Evolutionary conservation across 2,888 invertebrate genomes (phyloP).

Genomic region (Drosophila macrothrix): DNA sequence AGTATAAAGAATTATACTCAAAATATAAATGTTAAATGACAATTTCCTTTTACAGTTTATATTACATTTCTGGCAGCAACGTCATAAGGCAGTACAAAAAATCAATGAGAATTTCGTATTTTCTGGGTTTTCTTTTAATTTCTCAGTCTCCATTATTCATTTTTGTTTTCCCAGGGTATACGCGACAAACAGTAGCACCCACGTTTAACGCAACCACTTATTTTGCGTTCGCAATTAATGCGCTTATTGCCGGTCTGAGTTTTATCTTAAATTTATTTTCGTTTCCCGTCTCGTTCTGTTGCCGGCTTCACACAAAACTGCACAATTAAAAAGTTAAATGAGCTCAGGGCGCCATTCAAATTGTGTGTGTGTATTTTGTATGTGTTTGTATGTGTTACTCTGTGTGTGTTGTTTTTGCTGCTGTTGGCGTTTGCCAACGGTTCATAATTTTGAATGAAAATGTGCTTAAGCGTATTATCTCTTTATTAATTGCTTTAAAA

Average conservation of each 20-base stretch:
- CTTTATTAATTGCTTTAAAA: conserved; percentile 62
- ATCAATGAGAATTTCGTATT: neutral
- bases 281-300: conserved; percentile 46
- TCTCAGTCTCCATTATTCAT: neutral
- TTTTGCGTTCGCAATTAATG: conserved; percentile 62
- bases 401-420: conserved; percentile 1
- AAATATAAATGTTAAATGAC: neutral
- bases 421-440: conserved; percentile 20
- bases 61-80: neutral
- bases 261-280: conserved; percentile 67
- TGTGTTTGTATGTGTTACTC: neutral
- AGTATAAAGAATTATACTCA: no score
- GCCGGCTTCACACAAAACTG: conserved; percentile 62
- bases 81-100: neutral
- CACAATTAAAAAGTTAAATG: conserved; percentile 81
- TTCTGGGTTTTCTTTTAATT: neutral
- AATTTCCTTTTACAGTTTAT: neutral
- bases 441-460: conserved; percentile 56
- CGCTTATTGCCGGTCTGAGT: conserved; percentile 68
- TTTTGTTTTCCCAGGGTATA: conserved; percentile 14
- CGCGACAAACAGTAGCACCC: neutral
- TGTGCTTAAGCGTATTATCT: conserved; percentile 51
- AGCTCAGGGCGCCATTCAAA: conserved; percentile 61
- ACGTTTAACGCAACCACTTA: conserved; percentile 10
- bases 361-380: conserved; percentile 1